Conservation (phyloP, 2,888 invertebrate species). For the Cancer borealis region DNA sequence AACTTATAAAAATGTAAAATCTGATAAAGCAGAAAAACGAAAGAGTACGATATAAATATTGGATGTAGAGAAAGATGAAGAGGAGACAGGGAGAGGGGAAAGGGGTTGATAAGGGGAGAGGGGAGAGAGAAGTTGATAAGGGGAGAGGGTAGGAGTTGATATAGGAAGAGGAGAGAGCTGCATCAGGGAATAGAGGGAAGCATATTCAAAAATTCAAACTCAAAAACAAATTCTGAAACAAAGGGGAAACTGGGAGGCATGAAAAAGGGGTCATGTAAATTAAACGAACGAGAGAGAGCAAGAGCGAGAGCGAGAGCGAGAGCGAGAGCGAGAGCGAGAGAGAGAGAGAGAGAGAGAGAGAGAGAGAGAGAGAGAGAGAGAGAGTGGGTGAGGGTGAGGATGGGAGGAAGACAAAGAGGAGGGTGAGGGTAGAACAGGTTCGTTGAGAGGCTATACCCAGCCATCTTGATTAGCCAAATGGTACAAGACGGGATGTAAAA, state of each 20-base stretch:
- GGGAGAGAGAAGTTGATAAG: not conserved
- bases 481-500: slow-evolving; percentile 53
- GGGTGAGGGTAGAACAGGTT: not conserved
- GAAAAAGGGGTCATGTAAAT: slow-evolving; percentile 22
- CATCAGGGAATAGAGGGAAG: not conserved
- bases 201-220: slow-evolving; percentile 26
- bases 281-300: not conserved
- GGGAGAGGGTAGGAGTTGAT: slow-evolving; percentile 27
- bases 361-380: slow-evolving; percentile 4
- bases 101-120: not conserved
- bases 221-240: slow-evolving; percentile 6
- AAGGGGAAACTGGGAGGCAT: slow-evolving; percentile 14
- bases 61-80: not conserved
- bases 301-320: slow-evolving; percentile 55
- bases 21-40: not conserved
- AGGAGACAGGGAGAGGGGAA: not conserved
- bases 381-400: not conserved
- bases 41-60: not conserved
- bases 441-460: not conserved
- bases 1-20: not conserved
- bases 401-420: not conserved
- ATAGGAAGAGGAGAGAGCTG: slow-evolving; percentile 25
- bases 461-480: slow-evolving; percentile 62
- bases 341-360: slow-evolving; percentile 50
- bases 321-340: slow-evolving; percentile 45